Base-by-base conservation (phyloP, 2,113 vertebrate genomes). In the Martes martes region DNA sequence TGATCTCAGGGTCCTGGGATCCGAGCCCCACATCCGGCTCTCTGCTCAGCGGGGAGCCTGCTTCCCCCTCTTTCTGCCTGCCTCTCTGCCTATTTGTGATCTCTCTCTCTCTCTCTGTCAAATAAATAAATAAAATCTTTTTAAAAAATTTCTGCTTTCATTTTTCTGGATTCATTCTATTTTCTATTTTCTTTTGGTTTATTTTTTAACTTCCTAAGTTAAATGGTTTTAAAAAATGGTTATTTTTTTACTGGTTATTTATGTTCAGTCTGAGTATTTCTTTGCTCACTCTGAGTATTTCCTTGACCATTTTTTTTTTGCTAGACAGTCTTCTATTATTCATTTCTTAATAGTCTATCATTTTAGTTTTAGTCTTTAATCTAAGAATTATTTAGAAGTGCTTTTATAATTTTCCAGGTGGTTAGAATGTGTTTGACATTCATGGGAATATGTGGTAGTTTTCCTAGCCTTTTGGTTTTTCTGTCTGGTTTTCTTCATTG, bases 181-280 rank as follows among this genome's bases (percentile, higher is more conserved):
- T 73, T 92, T 85, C 71, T 91, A 6, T 33, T 73, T 92, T 85
- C 71, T 91, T 96, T 95, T 87, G 19, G 15, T 80, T 86, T 95
- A 67, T 71, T 91, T 94, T 91, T 90, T 42, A 74, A 55, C 39
- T 89, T 80, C 65, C 16, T 82, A 26, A 74, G 11, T 47, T 76
- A 61, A 92, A 89, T 50, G 28, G 2, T 50, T 81, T 47, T 76
- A 45, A 92, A 89, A 61, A 92, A 89, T 50, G 23, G 3, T 50
- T 81, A 24, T 79, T 94, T 94, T 52, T 55, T 55, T 76, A 61
- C 86, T 50, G 28, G 2, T 42, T 81, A 24, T 79, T 94, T 94
- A 36, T 76, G 65, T 83, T 95, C 36, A 45, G 7, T 33, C 63
- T 33, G 31, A 33, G 63, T 67, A 33, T 67, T 67, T 67, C 31